phyloP scores from a whole-genome alignment of 2,888 invertebrate genomes.

The Timema cristinae region DNA sequence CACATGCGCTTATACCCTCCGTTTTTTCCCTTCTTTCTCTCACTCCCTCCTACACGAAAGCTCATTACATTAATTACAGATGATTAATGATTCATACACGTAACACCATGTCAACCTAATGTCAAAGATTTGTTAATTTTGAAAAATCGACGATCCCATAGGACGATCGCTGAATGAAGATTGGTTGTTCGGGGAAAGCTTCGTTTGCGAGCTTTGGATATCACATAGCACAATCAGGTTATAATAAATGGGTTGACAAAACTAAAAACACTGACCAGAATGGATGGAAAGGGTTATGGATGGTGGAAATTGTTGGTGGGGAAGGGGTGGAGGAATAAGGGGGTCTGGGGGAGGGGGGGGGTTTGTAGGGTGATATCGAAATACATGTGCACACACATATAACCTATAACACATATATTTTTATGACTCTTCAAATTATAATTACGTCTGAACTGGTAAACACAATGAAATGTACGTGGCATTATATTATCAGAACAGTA shows the following conservation, averaged over 20 bases:
- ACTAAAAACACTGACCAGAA: background rate
- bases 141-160: constrained; percentile 40
- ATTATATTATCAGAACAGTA: constrained; percentile 10
- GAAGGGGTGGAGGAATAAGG: background rate
- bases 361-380: background rate
- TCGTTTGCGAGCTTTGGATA: background rate
- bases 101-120: constrained; percentile 32
- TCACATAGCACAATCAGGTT: constrained; percentile 7
- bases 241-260: constrained; percentile 10
- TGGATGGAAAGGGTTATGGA: constrained; percentile 8
- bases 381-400: background rate
- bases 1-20: constrained; percentile 26
- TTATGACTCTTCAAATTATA: constrained; percentile 27
- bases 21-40: background rate
- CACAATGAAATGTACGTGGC: constrained; percentile 15
- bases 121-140: constrained; percentile 46
- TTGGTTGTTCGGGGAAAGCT: constrained; percentile 23
- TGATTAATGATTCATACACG: constrained; percentile 27
- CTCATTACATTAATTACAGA: constrained; percentile 28
- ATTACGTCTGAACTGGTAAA: constrained; percentile 22
- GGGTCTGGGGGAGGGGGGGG: background rate
- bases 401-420: constrained; percentile 19
- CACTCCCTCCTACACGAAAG: constrained; percentile 15
- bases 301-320: background rate
- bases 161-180: constrained; percentile 26